Conservation (phyloP, 1,140 invertebrate genomes). For the Tribolium madens region DNA sequence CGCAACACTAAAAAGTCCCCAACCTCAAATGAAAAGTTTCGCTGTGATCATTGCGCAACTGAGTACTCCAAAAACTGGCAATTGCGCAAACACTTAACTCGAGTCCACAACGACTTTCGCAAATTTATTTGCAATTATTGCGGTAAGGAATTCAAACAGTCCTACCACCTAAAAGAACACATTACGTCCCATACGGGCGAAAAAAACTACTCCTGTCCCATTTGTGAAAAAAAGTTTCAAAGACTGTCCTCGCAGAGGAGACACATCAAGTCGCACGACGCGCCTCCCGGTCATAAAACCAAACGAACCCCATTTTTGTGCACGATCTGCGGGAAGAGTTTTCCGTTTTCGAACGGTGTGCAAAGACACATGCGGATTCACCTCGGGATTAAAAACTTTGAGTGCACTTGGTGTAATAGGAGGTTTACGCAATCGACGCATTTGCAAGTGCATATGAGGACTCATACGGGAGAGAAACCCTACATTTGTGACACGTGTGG, state of each 20-base stretch:
- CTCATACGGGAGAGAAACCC: slow-evolving; percentile 78
- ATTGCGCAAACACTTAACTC: slow-evolving; percentile 78
- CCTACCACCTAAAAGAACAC: slow-evolving; percentile 80
- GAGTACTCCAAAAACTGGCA: slow-evolving; percentile 77
- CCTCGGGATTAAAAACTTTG: slow-evolving; percentile 65
- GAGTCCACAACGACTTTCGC: slow-evolving; percentile 73
- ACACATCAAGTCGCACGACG: slow-evolving; percentile 55
- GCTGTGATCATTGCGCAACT: slow-evolving; percentile 74
- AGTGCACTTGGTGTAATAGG: slow-evolving; percentile 65
- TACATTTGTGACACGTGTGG: slow-evolving; percentile 41
- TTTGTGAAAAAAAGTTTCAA: slow-evolving; percentile 60
- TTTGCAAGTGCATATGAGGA: slow-evolving; percentile 75
- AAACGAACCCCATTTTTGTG: slow-evolving; percentile 58
- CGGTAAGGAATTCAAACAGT: slow-evolving; percentile 77
- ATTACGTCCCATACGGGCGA: slow-evolving; percentile 61
- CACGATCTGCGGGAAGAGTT: slow-evolving; percentile 61
- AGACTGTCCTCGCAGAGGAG: slow-evolving; percentile 54
- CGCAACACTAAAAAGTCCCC: not conserved
- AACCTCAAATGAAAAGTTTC: not conserved
- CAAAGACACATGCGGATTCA: slow-evolving; percentile 68
- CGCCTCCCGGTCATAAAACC: slow-evolving; percentile 56
- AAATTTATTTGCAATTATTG: slow-evolving; percentile 74
- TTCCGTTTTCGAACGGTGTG: slow-evolving; percentile 66
- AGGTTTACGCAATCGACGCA: slow-evolving; percentile 65
- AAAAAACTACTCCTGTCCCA: slow-evolving; percentile 58